Conservation (phyloP, 1,140 invertebrate species). For the Cylas formicarius region DNA sequence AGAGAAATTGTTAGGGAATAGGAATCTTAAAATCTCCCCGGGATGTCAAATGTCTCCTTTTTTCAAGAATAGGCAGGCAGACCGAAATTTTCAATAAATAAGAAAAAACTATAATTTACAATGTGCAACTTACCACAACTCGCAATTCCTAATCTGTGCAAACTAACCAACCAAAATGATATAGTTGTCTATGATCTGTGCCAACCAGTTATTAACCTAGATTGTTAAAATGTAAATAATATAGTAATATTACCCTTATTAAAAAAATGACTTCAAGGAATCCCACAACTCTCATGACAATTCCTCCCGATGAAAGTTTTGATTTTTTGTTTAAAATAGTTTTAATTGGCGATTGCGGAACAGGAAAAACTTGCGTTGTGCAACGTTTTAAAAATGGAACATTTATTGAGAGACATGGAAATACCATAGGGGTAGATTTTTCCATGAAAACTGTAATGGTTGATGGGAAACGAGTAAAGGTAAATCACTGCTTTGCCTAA, state of each 20-base stretch:
- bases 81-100: too few relatives aligned
- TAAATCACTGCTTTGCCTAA: slow-evolving; percentile 42
- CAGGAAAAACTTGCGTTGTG: slow-evolving; percentile 81
- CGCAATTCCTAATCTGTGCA: too few relatives aligned
- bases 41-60: too few relatives aligned
- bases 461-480: slow-evolving; percentile 90
- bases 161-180: too few relatives aligned
- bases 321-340: slow-evolving; percentile 81
- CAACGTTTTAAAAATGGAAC: slow-evolving; percentile 90
- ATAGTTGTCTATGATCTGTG: too few relatives aligned
- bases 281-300: slow-evolving; percentile 40
- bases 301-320: slow-evolving; percentile 58
- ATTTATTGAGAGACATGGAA: slow-evolving; percentile 87
- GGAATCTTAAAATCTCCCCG: too few relatives aligned
- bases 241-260: neutral
- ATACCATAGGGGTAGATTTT: slow-evolving; percentile 94
- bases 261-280: slow-evolving; percentile 32
- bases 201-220: too few relatives aligned
- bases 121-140: too few relatives aligned
- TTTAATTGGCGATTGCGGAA: slow-evolving; percentile 74
- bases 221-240: too few relatives aligned
- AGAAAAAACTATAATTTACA: too few relatives aligned
- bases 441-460: slow-evolving; percentile 92
- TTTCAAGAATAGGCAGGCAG: too few relatives aligned
- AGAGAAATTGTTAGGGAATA: too few relatives aligned